Evolutionary conservation across 2,888 invertebrate genomes (phyloP).

Genomic region (Tachina grossa): DNA sequence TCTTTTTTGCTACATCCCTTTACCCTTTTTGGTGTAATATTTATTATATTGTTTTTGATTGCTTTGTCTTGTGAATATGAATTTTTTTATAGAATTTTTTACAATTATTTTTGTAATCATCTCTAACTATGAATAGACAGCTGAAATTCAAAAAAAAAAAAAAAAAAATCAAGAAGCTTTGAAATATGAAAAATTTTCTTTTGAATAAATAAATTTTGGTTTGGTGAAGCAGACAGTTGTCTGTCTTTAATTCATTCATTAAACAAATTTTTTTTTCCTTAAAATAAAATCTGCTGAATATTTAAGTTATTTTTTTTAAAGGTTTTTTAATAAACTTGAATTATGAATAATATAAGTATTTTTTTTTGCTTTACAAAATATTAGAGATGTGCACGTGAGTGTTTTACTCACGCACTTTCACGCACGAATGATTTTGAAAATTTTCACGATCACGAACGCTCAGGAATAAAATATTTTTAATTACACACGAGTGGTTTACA

Average conservation of each 20-base stretch:
- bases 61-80: conserved; percentile 66
- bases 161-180: conserved; percentile 57
- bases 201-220: conserved; percentile 59
- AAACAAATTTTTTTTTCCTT: background rate
- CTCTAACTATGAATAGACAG: conserved; percentile 27
- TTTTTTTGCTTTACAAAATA: too few species aligned
- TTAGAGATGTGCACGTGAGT: too few species aligned
- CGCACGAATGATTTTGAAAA: too few species aligned
- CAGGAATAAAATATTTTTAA: too few species aligned
- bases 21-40: conserved; percentile 20
- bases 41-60: conserved; percentile 62
- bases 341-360: too few species aligned
- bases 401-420: too few species aligned
- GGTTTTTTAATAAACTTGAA: too few species aligned
- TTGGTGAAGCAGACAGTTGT: conserved; percentile 7
- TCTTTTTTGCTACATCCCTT: background rate
- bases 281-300: too few species aligned
- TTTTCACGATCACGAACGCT: too few species aligned
- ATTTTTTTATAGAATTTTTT: conserved; percentile 7
- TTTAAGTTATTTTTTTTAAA: too few species aligned
- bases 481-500: too few species aligned
- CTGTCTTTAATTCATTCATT: conserved; percentile 22
- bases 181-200: background rate
- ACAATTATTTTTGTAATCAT: background rate
- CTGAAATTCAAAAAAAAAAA: conserved; percentile 44